Percentiles rank a stretch among this genome's conserved stretches.
Conservation (phyloP, 2,113 vertebrate genomes). For the Rana temporaria region DNA sequence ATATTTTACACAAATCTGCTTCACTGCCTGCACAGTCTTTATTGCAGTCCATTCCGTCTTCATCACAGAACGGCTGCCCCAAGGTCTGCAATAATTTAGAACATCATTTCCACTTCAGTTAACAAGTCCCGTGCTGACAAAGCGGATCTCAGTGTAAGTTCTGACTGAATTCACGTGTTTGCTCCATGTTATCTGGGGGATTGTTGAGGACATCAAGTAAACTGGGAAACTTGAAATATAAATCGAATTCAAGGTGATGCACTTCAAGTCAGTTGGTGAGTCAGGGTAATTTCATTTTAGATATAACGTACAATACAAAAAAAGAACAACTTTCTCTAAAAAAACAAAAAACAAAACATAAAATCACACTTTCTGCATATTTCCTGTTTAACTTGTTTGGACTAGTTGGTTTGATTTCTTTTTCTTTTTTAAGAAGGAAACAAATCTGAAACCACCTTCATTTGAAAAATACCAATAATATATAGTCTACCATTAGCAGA, state of each 20-base stretch:
- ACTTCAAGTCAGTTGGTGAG: neutral
- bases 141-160: conserved; percentile 32
- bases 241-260: neutral
- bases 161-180: conserved; percentile 41
- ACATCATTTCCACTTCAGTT: conserved; percentile 50
- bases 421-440: too few relatives aligned
- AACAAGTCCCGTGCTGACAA: conserved; percentile 49
- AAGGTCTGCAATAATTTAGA: conserved; percentile 48
- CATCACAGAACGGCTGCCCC: conserved; percentile 43
- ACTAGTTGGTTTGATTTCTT: too few relatives aligned
- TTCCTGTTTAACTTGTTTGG: too few relatives aligned
- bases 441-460: too few relatives aligned
- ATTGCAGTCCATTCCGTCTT: conserved; percentile 43
- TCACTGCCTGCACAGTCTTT: conserved; percentile 47
- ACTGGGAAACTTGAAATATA: neutral
- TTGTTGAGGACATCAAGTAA: neutral
- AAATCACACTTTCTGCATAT: too few relatives aligned
- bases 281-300: too few relatives aligned
- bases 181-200: neutral
- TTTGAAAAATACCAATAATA: too few relatives aligned
- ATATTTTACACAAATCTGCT: conserved; percentile 51
- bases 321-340: too few relatives aligned
- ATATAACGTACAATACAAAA: too few relatives aligned
- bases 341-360: too few relatives aligned
- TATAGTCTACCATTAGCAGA: too few relatives aligned